Conservation (phyloP, 53 echinoderm and acorn worm species). For the Echinometra lucunter region DNA sequence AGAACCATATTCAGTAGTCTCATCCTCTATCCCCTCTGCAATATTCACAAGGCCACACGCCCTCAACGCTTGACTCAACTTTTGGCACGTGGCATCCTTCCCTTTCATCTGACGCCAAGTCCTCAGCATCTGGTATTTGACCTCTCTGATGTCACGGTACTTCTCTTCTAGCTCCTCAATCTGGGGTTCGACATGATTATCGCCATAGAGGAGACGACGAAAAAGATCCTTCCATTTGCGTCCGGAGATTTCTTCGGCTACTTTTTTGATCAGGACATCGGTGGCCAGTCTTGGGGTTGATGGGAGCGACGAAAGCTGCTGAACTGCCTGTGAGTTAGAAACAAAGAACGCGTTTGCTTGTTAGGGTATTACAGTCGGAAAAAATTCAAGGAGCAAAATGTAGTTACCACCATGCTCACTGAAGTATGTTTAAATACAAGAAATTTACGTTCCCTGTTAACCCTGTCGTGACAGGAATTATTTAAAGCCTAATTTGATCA, state of each 20-base stretch:
- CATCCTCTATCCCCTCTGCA: conserved; percentile 18
- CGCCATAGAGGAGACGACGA: neutral
- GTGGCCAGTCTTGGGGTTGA: neutral
- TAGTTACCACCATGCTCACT: no score
- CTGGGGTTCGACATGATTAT: neutral
- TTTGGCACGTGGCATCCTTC: neutral
- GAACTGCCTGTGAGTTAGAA: neutral
- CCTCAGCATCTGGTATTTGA: neutral
- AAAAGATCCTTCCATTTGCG: neutral
- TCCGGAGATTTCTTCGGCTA: neutral
- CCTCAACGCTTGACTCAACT: neutral
- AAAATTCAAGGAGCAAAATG: no score
- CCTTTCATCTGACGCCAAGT: neutral
- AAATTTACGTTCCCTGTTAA: no score
- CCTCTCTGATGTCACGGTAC: neutral
- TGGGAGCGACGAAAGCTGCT: neutral
- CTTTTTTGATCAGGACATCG: neutral
- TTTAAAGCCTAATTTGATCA: no score
- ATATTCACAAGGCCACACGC: conserved; percentile 14
- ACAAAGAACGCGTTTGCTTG: no score
- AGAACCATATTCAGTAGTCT: neutral
- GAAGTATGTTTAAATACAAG: no score
- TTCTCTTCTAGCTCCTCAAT: neutral
- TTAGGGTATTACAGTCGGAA: no score
- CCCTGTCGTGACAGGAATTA: no score